Base-by-base conservation (phyloP, 2,113 vertebrate genomes). In the Emydura subglobosa region DNA sequence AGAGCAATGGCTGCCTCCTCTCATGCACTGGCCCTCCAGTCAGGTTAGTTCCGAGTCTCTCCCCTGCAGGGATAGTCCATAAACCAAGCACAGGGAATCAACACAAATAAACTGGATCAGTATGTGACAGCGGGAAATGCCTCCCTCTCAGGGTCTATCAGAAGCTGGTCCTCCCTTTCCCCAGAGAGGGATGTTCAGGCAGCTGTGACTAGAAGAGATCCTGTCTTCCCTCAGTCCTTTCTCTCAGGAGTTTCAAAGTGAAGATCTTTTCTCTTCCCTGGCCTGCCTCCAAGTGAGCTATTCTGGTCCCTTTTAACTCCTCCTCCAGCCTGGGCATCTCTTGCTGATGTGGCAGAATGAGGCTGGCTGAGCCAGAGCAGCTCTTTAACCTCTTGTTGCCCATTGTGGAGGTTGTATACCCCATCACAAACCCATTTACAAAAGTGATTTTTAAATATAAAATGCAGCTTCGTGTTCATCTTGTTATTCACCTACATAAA, bases 381-480 rank as follows among this genome's bases (percentile, higher is more conserved):
- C 61, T 65, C 34, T 8, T 68, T 68, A 68, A 68, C 17, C 19
- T 17, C 65, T n/a, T 68, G 19, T 10, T 68, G 13, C 61, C 31
- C 7, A 34, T 17, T 34, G 13, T 17, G 14, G 14, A 29, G 14
- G 31, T 65, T 65, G 59, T 65, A 65, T 17, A 31, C 3, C 29
- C 29, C 14, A 34, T 17, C 59, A 31, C 59, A 65, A 17, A 68
- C 2, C 39, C 16, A 5, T 8, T 90, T 54, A 76, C 34, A 91
- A 85, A 85, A 6, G 13, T 44, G 85, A 53, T 34, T 44, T 27
- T 85, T 21, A 79, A 57, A 9, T 22, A 57, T 54, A 91, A 89
- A 82, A 53, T 31, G 0, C 2, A 78, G 5, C 3, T 84, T 76
- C 19, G 0, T 2, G 78, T 53, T 53, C 24, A 68, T 51, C 1